A percentile compares a stretch with the other conserved stretches of the same genome.
These are phyloP conservation scores for Seira musarum DNA, from an alignment of 2,888 invertebrate species.

Conservation along the genomic window DNA sequence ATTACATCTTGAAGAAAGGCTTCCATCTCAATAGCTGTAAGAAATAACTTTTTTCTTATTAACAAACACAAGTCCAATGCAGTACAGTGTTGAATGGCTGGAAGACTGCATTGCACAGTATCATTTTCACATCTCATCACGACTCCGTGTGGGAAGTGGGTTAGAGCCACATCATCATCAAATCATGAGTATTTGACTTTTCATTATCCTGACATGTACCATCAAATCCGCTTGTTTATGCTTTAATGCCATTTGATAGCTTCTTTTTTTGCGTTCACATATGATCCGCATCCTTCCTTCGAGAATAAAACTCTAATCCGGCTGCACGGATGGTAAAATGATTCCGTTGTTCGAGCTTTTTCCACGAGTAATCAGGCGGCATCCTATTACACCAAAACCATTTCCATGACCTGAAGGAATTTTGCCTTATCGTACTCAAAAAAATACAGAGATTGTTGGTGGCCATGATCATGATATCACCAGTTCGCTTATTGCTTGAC, in stretches of 20 bases:
- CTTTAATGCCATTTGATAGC: neutral
- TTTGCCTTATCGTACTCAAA: constrained; percentile 37
- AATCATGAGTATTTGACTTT: neutral
- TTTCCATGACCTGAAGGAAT: constrained; percentile 36
- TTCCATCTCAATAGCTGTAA: too few species aligned
- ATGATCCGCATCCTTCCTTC: too few species aligned
- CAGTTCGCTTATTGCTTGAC: neutral
- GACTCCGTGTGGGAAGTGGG: neutral
- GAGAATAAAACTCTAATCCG: too few species aligned
- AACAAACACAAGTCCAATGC: too few species aligned
- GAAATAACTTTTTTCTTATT: too few species aligned
- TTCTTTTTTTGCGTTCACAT: neutral
- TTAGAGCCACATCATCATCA: neutral
- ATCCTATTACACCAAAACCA: constrained; percentile 8
- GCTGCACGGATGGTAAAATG: too few species aligned
- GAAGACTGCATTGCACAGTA: neutral
- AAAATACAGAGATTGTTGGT: constrained; percentile 22
- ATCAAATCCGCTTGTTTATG: neutral
- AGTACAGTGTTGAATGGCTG: too few species aligned
- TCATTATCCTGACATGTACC: neutral
- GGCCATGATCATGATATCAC: constrained; percentile 33
- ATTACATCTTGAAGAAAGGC: too few species aligned
- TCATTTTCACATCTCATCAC: neutral
- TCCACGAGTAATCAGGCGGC: neutral
- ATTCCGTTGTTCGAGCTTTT: too few species aligned